Evolutionary conservation across 2,888 invertebrate species (phyloP).

Genomic region (Branchinecta sandiegonensis): DNA sequence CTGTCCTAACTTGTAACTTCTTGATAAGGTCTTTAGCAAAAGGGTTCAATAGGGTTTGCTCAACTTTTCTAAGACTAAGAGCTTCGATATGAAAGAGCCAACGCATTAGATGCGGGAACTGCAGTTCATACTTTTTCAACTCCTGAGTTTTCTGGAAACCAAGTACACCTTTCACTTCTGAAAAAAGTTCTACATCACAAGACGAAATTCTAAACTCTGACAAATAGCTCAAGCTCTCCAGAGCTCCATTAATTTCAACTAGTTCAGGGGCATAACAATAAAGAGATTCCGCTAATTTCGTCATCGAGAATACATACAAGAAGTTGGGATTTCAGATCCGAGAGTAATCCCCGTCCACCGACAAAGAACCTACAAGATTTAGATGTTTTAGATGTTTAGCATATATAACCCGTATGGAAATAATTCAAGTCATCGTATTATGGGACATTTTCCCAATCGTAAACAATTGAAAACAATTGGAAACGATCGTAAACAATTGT

Average conservation of each 20-base stretch:
- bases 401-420: too few species aligned
- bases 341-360: too few species aligned
- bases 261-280: background rate
- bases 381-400: too few species aligned
- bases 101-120: background rate
- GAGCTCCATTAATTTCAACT: background rate
- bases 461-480: too few species aligned
- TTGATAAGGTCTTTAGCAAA: constrained; percentile 5
- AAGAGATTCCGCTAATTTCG: too few species aligned
- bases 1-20: constrained; percentile 3
- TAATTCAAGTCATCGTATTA: too few species aligned
- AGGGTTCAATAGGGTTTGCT: constrained; percentile 2
- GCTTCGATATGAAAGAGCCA: constrained; percentile 10
- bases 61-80: constrained; percentile 6
- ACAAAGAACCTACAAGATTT: too few species aligned
- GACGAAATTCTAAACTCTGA: background rate
- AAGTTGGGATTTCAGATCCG: too few species aligned
- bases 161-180: constrained; percentile 6
- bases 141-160: background rate
- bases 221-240: background rate
- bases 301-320: too few species aligned
- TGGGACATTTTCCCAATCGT: too few species aligned
- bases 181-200: constrained; percentile 7
- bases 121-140: background rate
- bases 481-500: too few species aligned